Evolutionary conservation across 1,140 invertebrate species (phyloP).

Genomic region (Plutomurus gul): DNA sequence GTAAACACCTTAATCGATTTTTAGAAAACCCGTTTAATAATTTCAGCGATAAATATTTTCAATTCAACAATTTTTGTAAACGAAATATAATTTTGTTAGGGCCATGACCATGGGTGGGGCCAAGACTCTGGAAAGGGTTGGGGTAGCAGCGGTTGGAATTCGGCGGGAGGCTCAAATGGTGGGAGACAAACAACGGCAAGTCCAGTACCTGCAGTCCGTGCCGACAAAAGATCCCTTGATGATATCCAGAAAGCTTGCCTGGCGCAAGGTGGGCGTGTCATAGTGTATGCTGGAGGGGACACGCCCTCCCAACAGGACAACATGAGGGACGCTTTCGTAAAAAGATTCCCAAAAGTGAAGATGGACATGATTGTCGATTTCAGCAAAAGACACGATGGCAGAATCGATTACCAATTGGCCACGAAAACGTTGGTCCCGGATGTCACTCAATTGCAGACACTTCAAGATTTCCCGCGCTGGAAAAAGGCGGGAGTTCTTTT

Average conservation of each 20-base stretch:
- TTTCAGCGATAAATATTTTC: too few species aligned
- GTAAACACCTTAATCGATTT: too few species aligned
- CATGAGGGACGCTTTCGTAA: not conserved
- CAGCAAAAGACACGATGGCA: slow-evolving; percentile 25
- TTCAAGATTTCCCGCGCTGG: slow-evolving; percentile 34
- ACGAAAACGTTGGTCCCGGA: slow-evolving; percentile 1
- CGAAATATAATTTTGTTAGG: too few species aligned
- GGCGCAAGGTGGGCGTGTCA: not conserved
- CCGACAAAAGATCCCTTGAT: not conserved
- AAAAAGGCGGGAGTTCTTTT: slow-evolving; percentile 9
- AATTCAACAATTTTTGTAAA: too few species aligned
- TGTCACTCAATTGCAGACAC: slow-evolving; percentile 20
- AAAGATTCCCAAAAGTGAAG: not conserved
- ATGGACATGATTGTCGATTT: slow-evolving; percentile 31
- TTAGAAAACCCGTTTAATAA: too few species aligned
- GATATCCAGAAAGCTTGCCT: not conserved
- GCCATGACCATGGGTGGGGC: too few species aligned
- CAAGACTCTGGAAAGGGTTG: too few species aligned
- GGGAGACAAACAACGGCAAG: too few species aligned
- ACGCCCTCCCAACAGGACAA: slow-evolving; percentile 4
- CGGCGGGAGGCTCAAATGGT: too few species aligned
- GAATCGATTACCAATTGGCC: slow-evolving; percentile 23
- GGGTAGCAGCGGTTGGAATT: not conserved
- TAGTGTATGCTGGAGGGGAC: slow-evolving; percentile 35
- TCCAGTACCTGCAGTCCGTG: not conserved